Evolutionary conservation across 2,113 vertebrate species (phyloP).

Genomic region (Tragelaphus buxtoni): DNA sequence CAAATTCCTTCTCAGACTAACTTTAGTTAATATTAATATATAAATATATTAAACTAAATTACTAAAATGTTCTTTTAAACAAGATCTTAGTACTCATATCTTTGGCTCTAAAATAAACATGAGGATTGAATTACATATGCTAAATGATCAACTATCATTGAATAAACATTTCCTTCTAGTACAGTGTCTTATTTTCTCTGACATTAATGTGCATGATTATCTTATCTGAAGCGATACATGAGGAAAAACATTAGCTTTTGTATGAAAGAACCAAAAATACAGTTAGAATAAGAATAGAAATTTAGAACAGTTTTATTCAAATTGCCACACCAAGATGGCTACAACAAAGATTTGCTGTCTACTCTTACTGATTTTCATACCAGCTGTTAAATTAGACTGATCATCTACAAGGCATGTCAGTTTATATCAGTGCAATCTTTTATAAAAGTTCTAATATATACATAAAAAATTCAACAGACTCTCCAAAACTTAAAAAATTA

Average conservation of each 20-base stretch:
- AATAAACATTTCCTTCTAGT: background rate
- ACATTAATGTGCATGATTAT: background rate
- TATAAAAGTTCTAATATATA: constrained; percentile 56
- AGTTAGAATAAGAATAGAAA: constrained; percentile 6
- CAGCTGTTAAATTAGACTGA: constrained; percentile 54
- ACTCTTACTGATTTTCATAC: constrained; percentile 69
- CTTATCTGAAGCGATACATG: background rate
- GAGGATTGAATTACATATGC: background rate
- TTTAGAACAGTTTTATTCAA: constrained; percentile 27
- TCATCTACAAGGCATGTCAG: constrained; percentile 5
- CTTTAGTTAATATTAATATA: background rate
- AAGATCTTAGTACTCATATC: background rate
- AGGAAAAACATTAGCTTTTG: constrained; percentile 14
- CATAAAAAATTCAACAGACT: constrained; percentile 47
- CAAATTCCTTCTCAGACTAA: background rate
- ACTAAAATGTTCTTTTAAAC: background rate
- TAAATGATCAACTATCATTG: background rate
- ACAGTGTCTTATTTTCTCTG: background rate
- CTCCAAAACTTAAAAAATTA: constrained; percentile 52
- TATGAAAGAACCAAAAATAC: background rate
- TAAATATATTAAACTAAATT: background rate
- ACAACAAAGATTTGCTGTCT: constrained; percentile 36
- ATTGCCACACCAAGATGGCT: constrained; percentile 24
- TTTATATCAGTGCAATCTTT: constrained; percentile 61
- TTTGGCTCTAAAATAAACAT: background rate